Evolutionary conservation across 2,888 invertebrate species (phyloP).

Genomic region (Lamellibrachia columna): DNA sequence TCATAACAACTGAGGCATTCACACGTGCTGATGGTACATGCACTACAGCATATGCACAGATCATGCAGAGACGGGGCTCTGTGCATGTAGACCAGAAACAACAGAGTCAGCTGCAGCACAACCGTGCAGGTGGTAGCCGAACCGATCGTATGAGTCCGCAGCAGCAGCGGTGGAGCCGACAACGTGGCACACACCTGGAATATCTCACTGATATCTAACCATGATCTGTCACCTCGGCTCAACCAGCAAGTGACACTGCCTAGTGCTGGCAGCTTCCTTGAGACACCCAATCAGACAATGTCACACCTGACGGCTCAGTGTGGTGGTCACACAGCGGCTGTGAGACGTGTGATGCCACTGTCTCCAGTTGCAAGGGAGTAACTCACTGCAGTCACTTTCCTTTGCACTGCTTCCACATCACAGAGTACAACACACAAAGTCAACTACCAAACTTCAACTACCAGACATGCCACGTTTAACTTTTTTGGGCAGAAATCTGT

Average conservation of each 20-base stretch:
- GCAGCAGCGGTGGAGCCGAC: not conserved
- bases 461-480: too few species aligned
- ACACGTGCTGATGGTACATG: not conserved
- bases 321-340: not conserved
- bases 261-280: constrained; percentile 16
- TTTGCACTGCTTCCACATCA: too few species aligned
- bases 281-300: constrained; percentile 16
- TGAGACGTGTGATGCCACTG: not conserved
- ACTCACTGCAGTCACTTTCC: not conserved
- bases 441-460: too few species aligned
- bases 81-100: not conserved
- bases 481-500: too few species aligned
- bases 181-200: not conserved
- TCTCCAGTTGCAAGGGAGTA: not conserved
- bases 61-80: not conserved
- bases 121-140: not conserved
- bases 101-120: not conserved
- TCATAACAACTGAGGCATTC: not conserved
- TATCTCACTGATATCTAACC: not conserved
- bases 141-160: not conserved
- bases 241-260: not conserved
- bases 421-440: too few species aligned
- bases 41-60: not conserved
- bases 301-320: not conserved
- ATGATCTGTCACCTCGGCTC: constrained; percentile 14